A percentile compares a stretch with the other conserved stretches of the same genome.
These are phyloP conservation scores for Acanthosepion lycidas DNA, from an alignment of 2,888 invertebrate species.

Conservation along the genomic window DNA sequence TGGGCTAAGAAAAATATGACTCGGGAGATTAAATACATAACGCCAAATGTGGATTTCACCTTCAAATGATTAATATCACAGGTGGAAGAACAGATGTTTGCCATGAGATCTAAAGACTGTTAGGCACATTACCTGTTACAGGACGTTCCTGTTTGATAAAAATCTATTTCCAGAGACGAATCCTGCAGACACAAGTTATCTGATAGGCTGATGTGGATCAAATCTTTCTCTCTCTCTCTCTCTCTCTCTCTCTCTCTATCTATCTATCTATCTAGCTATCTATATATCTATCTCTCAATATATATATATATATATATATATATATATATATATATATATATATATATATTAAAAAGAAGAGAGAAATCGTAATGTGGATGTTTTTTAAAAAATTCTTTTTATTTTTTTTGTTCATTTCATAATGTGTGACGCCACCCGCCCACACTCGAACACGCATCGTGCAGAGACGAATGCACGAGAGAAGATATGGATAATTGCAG, in stretches of 20 bases:
- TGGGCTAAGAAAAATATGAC: background rate
- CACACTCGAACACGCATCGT: too few relatives aligned
- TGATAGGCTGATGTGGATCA: background rate
- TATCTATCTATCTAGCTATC: background rate
- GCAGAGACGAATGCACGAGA: too few relatives aligned
- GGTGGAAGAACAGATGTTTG: slow-evolving; percentile 22
- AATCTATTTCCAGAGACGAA: background rate
- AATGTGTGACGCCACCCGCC: too few relatives aligned
- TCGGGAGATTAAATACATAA: background rate
- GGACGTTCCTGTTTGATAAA: background rate
- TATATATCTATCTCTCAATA: background rate
- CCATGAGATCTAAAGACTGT: background rate
- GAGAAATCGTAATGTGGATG: too few relatives aligned
- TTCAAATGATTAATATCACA: slow-evolving; percentile 7
- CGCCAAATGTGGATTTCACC: background rate
- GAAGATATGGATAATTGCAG: too few relatives aligned
- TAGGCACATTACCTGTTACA: background rate
- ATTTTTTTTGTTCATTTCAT: too few relatives aligned
- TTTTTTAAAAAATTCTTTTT: too few relatives aligned
- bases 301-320: background rate
- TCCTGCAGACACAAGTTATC: background rate
- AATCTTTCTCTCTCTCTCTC: background rate
- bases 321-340: too few relatives aligned
- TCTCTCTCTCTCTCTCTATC: background rate
- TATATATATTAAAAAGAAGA: too few relatives aligned